phyloP scores from a whole-genome alignment of 37 sponge, comb jelly and placozoan species.

The Spongilla lacustris region DNA sequence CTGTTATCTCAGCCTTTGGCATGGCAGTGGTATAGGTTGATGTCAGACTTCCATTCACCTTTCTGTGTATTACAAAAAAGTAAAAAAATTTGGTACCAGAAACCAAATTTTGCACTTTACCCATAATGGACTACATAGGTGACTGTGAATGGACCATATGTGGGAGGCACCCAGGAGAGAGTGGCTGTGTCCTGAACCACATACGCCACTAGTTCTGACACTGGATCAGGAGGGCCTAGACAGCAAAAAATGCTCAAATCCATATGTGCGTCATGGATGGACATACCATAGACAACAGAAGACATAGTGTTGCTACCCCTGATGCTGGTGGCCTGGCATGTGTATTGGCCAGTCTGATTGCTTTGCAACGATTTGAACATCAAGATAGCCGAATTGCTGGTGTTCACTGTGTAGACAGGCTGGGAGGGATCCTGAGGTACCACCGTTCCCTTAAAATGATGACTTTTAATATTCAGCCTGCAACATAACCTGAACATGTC shows the following conservation, averaged over 20 bases:
- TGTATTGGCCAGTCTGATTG: constrained; percentile 15
- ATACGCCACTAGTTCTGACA: not conserved
- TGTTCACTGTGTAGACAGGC: not conserved
- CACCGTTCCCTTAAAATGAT: not conserved
- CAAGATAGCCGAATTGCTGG: not conserved
- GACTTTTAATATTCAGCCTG: not conserved
- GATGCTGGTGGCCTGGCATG: constrained; percentile 15
- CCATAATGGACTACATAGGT: not conserved
- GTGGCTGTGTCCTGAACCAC: not conserved
- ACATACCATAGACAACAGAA: not conserved
- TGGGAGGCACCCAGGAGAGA: not conserved
- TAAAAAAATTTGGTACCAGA: not conserved
- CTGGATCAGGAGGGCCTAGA: not conserved
- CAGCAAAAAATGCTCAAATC: not conserved
- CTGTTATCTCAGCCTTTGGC: not conserved
- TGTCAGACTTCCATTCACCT: not conserved
- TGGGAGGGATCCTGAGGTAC: not conserved
- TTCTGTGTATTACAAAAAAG: not conserved
- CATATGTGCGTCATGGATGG: not conserved
- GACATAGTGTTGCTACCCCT: not conserved
- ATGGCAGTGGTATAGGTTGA: not conserved
- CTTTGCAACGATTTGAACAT: not conserved
- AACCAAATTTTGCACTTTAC: not conserved
- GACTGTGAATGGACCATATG: not conserved
- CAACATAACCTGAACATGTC: not conserved